A percentile compares a stretch with the other conserved stretches of the same genome.
Evolutionary conservation across 35 echinoderm and acorn worm species (phyloP).

Genomic region (Chiridota heheva): DNA sequence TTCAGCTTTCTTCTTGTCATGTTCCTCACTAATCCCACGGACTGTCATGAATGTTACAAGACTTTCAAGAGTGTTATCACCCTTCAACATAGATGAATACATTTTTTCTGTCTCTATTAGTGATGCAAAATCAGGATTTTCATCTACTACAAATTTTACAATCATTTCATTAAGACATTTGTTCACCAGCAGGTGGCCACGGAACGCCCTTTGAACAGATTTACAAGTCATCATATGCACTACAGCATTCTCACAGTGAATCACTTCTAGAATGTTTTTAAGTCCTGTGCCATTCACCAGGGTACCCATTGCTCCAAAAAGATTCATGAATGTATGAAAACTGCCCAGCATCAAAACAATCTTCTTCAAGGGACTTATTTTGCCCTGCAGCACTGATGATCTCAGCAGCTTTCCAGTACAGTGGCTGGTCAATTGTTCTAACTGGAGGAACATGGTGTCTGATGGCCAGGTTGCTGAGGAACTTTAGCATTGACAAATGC

Average conservation of each 20-base stretch:
- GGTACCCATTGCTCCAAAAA: too few relatives aligned
- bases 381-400: conserved; percentile 31
- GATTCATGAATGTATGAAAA: background rate
- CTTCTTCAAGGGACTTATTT: conserved; percentile 22
- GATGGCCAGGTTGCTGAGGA: background rate
- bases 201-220: conserved; percentile 45
- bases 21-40: too few relatives aligned
- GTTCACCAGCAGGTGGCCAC: conserved; percentile 52
- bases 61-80: too few relatives aligned
- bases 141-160: conserved; percentile 21
- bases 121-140: too few relatives aligned
- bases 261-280: too few relatives aligned
- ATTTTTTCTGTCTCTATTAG: too few relatives aligned
- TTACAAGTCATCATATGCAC: too few relatives aligned
- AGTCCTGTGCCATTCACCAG: conserved; percentile 32
- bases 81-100: too few relatives aligned
- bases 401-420: conserved; percentile 48
- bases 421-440: conserved; percentile 22
- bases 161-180: conserved; percentile 54
- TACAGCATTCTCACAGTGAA: too few relatives aligned
- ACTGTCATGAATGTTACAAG: too few relatives aligned
- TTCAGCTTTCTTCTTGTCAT: conserved; percentile 33
- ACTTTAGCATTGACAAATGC: conserved; percentile 19
- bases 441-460: conserved; percentile 1
- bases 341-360: too few relatives aligned